Evolutionary conservation across 2,797 vertebrate species (phyloP).

Genomic region (Columba guinea): DNA sequence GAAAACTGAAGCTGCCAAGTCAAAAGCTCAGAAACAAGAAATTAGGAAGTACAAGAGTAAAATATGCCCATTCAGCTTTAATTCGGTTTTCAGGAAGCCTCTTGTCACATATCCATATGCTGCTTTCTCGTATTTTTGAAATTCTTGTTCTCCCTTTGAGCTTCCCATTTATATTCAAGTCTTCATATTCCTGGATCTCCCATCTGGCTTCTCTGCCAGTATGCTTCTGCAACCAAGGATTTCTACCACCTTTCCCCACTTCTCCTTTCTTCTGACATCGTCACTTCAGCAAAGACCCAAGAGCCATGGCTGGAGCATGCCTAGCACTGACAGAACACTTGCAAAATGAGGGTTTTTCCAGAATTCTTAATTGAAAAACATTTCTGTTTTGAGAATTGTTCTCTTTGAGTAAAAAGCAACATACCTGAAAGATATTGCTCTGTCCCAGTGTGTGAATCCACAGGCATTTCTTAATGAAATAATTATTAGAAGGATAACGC

Average conservation of each 20-base stretch:
- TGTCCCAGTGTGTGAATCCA: background rate
- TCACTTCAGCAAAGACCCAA: background rate
- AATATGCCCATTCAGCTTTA: background rate
- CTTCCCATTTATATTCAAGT: background rate
- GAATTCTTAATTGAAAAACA: background rate
- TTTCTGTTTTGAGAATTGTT: background rate
- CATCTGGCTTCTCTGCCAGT: background rate
- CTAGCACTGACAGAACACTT: background rate
- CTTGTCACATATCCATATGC: background rate
- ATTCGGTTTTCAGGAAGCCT: background rate
- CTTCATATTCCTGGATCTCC: background rate
- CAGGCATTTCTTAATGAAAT: background rate
- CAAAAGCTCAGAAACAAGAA: background rate
- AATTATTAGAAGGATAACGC: background rate
- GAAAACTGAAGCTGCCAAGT: background rate
- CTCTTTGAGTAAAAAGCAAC: background rate
- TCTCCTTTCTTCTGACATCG: background rate
- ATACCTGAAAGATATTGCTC: background rate
- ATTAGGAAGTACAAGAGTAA: background rate
- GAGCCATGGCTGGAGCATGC: fast-evolving
- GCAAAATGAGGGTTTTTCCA: background rate
- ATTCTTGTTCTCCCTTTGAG: background rate
- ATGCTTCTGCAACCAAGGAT: background rate
- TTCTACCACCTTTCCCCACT: background rate
- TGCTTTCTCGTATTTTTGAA: background rate